Conservation (phyloP, 2,797 vertebrate species). For the Phrynocephalus forsythii region DNA sequence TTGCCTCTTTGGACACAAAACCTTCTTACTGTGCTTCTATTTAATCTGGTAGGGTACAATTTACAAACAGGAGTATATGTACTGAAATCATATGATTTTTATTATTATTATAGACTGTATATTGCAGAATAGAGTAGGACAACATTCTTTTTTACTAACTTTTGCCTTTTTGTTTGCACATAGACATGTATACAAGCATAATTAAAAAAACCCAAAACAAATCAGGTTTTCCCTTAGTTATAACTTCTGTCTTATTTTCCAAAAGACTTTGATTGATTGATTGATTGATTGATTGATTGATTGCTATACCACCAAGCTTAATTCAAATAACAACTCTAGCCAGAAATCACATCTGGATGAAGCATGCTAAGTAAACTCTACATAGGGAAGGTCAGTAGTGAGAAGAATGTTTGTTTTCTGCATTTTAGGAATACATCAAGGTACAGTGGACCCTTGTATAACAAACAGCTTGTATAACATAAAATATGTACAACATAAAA, state of each 20-base stretch:
- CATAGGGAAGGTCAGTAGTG: not conserved
- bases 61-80: not conserved
- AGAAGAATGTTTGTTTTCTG: not conserved
- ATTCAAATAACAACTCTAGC: too few relatives aligned
- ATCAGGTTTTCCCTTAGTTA: too few relatives aligned
- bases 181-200: too few relatives aligned
- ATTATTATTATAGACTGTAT: not conserved
- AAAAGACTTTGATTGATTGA: too few relatives aligned
- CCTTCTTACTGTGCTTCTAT: slow-evolving; percentile 21
- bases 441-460: too few relatives aligned
- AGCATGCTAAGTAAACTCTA: not conserved
- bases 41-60: accelerated
- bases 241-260: too few relatives aligned
- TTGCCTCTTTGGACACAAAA: not conserved
- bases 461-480: too few relatives aligned
- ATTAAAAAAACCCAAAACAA: too few relatives aligned
- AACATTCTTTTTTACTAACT: slow-evolving; percentile 9
- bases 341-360: not conserved
- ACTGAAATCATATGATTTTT: too few relatives aligned
- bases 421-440: not conserved
- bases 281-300: too few relatives aligned
- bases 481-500: too few relatives aligned
- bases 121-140: not conserved
- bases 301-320: too few relatives aligned
- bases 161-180: not conserved